These are phyloP conservation scores for Agelaius phoeniceus DNA, from an alignment of 2,113 vertebrate species.

Conservation along the genomic window DNA sequence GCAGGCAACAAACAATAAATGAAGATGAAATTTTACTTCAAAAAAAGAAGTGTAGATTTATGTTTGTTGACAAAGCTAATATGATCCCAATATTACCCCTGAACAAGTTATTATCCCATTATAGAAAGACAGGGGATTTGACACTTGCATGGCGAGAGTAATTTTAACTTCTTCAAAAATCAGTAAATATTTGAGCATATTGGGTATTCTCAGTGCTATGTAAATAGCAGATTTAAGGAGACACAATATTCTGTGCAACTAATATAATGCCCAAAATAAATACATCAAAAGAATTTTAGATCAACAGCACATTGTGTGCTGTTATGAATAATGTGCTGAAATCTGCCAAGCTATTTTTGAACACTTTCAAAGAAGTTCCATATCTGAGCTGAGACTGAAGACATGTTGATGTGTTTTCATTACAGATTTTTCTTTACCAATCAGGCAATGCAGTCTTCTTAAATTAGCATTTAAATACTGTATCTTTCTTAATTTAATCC, in stretches of 20 bases:
- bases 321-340: conserved; percentile 19
- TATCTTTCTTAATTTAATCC: neutral
- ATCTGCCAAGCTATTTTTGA: conserved; percentile 61
- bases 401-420: conserved; percentile 11
- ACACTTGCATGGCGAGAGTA: neutral
- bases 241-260: conserved; percentile 14
- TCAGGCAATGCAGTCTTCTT: neutral
- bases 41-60: neutral
- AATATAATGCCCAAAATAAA: conserved; percentile 48
- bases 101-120: neutral
- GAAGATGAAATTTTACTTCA: neutral
- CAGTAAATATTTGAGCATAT: conserved; percentile 35
- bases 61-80: neutral
- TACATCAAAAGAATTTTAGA: conserved; percentile 61
- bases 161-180: neutral
- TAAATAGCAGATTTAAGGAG: conserved; percentile 39
- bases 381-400: neutral
- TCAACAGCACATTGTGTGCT: neutral
- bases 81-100: neutral
- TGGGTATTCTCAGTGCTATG: neutral
- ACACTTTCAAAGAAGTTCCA: conserved; percentile 46
- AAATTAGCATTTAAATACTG: neutral
- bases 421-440: neutral
- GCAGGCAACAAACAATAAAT: neutral
- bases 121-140: neutral